phyloP scores from a whole-genome alignment of 2,888 invertebrate species.

The Zaprionus obscuricornis region DNA sequence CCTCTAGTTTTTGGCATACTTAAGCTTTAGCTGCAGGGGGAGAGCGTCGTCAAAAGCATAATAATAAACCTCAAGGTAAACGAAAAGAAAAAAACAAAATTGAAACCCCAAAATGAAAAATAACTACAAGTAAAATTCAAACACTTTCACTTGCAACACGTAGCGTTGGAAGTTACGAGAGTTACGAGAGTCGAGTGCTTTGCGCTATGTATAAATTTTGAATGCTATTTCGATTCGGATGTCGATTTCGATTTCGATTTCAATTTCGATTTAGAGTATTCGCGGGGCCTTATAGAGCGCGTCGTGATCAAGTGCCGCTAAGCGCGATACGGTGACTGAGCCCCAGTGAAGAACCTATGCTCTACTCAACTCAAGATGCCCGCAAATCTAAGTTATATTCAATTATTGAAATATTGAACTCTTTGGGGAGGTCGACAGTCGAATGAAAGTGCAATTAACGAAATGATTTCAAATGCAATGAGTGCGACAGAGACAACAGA shows the following conservation, averaged over 20 bases:
- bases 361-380: slow-evolving; percentile 13
- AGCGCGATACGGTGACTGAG: slow-evolving; percentile 56
- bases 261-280: slow-evolving; percentile 16
- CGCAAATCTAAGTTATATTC: slow-evolving; percentile 69
- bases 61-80: slow-evolving; percentile 33
- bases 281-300: slow-evolving; percentile 44
- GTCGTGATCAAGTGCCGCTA: slow-evolving; percentile 56
- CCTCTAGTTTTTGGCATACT: slow-evolving; percentile 24
- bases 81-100: not conserved
- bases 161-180: slow-evolving; percentile 12
- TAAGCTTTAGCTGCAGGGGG: no score
- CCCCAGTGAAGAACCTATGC: slow-evolving; percentile 33
- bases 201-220: slow-evolving; percentile 19
- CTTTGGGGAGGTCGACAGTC: slow-evolving; percentile 24
- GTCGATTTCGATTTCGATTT: slow-evolving; percentile 26
- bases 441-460: slow-evolving; percentile 76
- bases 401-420: slow-evolving; percentile 75
- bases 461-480: slow-evolving; percentile 31
- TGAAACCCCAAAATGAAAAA: slow-evolving; percentile 17
- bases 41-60: slow-evolving; percentile 1
- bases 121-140: slow-evolving; percentile 34
- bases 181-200: slow-evolving; percentile 12
- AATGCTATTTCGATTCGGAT: not conserved
- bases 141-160: slow-evolving; percentile 60
- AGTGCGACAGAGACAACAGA: slow-evolving; percentile 39